Base-by-base conservation (phyloP, 1,140 invertebrate species). In the Batillaria attramentaria region DNA sequence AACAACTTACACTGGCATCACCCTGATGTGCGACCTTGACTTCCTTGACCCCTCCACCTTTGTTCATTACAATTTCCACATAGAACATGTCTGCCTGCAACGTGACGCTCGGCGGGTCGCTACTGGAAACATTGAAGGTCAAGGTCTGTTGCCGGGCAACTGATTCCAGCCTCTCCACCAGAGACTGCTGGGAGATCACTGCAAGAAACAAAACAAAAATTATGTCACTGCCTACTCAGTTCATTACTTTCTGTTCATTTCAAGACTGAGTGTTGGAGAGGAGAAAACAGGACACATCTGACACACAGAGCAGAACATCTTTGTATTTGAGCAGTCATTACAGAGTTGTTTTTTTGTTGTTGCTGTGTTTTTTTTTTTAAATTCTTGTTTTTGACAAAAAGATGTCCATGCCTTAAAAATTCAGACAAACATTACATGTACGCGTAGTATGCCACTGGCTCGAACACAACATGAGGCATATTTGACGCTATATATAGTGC, bases 71-170 rank as follows among this genome's bases (percentile, higher is more conserved):
- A 80, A 99, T 95, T 92, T 98, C 97, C 81, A 99, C 93, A 89
- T 97, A 98, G 91, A 98, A 99, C 97, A 98, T 98, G 89, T 98
- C 97, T 0, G 96, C 97, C 37, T 95, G 97, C 90, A 98, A 97
- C 86, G 97, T 97, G 80, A 96, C 93, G 88, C 50, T 94, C 94
- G 37, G 86, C 83, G 18, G 83, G 60, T 92, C 93, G 35, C 42
- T 43, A 33, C 92, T 93, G 75, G 75, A 94, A 94, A 75, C 94
- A 92, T 94, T 94, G 89, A 96, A 96, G 88, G 95, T 95, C 84
- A 97, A 93, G 18, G 96, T 96, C 70, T 97, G 92, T 88, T 98
- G 96, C 78, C 96, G 93, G 3, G 96, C 95, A 57, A 98, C 94
- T 88, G 96, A 96, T 90, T 98, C 97, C 66, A 99, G 92, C 81